phyloP scores from a whole-genome alignment of 2,113 vertebrate genomes.

The Nettapus auritus region DNA sequence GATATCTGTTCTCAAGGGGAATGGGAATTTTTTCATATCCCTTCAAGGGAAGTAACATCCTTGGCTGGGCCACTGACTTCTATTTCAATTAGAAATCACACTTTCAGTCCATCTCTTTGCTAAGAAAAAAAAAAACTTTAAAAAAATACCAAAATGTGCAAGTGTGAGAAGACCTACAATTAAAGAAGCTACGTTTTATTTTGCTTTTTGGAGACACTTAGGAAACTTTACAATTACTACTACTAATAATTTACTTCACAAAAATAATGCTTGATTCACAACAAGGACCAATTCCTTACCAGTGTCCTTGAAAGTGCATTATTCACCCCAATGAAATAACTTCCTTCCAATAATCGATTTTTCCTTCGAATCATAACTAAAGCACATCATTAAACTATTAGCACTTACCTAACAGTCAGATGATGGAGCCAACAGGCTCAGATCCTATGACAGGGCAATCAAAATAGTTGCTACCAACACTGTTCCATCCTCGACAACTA shows the following conservation, averaged over 20 bases:
- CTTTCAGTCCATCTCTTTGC: not conserved
- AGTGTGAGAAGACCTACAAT: not conserved
- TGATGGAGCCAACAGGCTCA: not conserved
- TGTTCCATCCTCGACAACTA: not conserved
- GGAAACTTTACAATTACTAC: not conserved
- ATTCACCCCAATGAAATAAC: not conserved
- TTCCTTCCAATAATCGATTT: not conserved
- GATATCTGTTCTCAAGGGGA: not conserved
- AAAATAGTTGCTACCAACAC: not conserved
- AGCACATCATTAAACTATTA: not conserved
- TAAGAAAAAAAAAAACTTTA: not conserved
- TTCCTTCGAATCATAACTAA: not conserved
- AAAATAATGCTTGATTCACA: not conserved
- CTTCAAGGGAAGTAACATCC: too few species aligned
- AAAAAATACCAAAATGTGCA: not conserved
- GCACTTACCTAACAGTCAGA: not conserved
- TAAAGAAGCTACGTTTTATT: not conserved
- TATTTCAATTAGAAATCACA: not conserved
- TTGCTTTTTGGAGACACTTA: not conserved
- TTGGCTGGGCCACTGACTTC: not conserved
- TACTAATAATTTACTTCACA: not conserved
- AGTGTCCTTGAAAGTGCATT: not conserved
- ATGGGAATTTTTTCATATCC: accelerated
- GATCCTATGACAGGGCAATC: not conserved
- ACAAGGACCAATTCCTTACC: not conserved